These are phyloP conservation scores for Drosophila rellima DNA, from an alignment of 2,888 invertebrate genomes.

Conservation along the genomic window DNA sequence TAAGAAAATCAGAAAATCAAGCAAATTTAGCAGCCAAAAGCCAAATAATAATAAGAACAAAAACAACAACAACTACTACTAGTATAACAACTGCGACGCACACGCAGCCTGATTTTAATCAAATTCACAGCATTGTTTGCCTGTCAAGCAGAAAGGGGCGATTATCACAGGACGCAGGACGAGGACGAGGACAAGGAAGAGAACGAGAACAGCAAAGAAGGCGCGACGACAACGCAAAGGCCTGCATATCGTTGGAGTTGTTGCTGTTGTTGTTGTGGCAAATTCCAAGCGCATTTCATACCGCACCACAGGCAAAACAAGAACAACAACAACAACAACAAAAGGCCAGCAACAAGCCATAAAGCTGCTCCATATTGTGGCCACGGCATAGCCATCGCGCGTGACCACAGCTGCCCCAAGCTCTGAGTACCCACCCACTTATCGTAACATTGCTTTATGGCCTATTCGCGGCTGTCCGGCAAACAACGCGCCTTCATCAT, in stretches of 20 bases:
- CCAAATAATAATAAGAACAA: slow-evolving; percentile 42
- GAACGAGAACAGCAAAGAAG: slow-evolving; percentile 29
- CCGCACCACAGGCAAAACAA: slow-evolving; percentile 68
- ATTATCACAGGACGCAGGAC: slow-evolving; percentile 74
- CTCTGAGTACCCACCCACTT: slow-evolving; percentile 62
- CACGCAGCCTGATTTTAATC: slow-evolving; percentile 82
- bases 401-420: slow-evolving; percentile 69
- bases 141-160: slow-evolving; percentile 79
- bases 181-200: slow-evolving; percentile 45
- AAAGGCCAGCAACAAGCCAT: slow-evolving; percentile 46
- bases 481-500: slow-evolving; percentile 54
- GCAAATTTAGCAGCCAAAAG: slow-evolving; percentile 61
- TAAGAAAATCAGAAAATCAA: slow-evolving; percentile 68
- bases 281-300: slow-evolving; percentile 83
- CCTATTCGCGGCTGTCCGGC: slow-evolving; percentile 43
- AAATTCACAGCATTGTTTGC: slow-evolving; percentile 84
- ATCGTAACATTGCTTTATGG: slow-evolving; percentile 55
- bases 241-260: slow-evolving; percentile 46
- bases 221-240: slow-evolving; percentile 55
- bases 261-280: slow-evolving; percentile 56
- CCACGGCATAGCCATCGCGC: slow-evolving; percentile 57
- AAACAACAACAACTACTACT: slow-evolving; percentile 34
- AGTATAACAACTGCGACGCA: slow-evolving; percentile 53
- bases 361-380: slow-evolving; percentile 73
- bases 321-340: slow-evolving; percentile 41